Base-by-base conservation (phyloP, 2,888 invertebrate genomes). In the Caenorhabditis panamensis region DNA sequence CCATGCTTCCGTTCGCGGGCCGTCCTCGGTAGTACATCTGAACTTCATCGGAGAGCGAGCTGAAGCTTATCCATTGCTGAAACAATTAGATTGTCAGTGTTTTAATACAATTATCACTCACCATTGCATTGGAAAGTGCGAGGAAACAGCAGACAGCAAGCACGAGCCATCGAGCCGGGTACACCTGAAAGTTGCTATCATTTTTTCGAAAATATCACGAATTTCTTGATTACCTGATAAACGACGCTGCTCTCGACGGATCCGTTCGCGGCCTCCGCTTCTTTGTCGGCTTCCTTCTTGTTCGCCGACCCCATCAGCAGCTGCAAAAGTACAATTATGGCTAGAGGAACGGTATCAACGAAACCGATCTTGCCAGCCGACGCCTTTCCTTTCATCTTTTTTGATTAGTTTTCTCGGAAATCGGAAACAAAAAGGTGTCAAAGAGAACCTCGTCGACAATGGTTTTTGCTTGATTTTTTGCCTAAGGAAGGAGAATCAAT, bases 61-160 rank as follows among this genome's bases (percentile, higher is more conserved):
- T 82, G 77, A 85, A 89, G 26, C 84, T 80, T 37, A 89, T 87
- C 89, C 89, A 89, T 83, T 87, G 86, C 88, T 88, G 62, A 79
- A 84, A 77, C 31, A 37, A 4, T 41, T 26, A 9, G 6, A 4
- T 59, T 31, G 20, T 5, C n/a, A 31, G 24, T n/a, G n/a, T n/a
- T n/a, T n/a, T n/a, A n/a, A n/a, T n/a, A n/a, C n/a, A n/a, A n/a
- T n/a, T n/a, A n/a, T n/a, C n/a, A 24, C 13, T 53, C 51, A 89
- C 89, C 75, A 88, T 88, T 1, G 88, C 88, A 79, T 89, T 89
- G 16, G 87, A 87, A 13, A 89, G 80, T 22, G 89, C 89, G 18
- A 89, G 79, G 6, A 89, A 80, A 64, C 88, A 87, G 31, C 87
- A 87, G 6, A 86, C 82, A 11, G 84, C 66, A 18, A 89, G 82